These are phyloP conservation scores for Sceloporus undulatus DNA, from an alignment of 2,113 vertebrate genomes.

Conservation along the genomic window DNA sequence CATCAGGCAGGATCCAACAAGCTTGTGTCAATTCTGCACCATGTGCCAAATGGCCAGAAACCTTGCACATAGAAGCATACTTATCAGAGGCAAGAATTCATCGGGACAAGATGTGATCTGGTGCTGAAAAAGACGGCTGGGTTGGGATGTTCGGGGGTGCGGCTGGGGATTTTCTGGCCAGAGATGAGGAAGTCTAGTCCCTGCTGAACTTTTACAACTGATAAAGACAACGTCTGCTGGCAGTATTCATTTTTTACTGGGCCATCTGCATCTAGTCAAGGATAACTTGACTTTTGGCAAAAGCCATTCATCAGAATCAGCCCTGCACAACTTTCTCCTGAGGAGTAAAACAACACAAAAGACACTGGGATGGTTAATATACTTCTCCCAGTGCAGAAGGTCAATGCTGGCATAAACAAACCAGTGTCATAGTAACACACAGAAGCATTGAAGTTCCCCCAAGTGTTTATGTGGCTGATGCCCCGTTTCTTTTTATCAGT, in stretches of 20 bases:
- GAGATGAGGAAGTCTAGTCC: constrained; percentile 81
- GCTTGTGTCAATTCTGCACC: constrained; percentile 72
- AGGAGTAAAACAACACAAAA: constrained; percentile 73
- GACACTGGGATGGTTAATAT: constrained; percentile 76
- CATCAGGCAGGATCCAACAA: constrained; percentile 63
- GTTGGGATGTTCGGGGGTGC: not conserved
- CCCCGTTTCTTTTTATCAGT: constrained; percentile 75
- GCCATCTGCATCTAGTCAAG: constrained; percentile 88
- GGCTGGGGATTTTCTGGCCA: constrained; percentile 61
- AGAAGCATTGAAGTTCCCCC: constrained; percentile 77
- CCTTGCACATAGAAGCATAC: constrained; percentile 73
- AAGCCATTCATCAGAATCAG: constrained; percentile 75
- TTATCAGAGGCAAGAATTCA: constrained; percentile 79
- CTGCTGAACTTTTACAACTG: constrained; percentile 82
- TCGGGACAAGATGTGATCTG: constrained; percentile 80
- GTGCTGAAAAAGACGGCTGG: constrained; percentile 83
- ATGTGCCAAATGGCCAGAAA: constrained; percentile 73
- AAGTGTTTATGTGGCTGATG: constrained; percentile 72
- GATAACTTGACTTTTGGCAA: constrained; percentile 81
- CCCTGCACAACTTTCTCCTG: constrained; percentile 68
- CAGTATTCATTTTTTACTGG: constrained; percentile 83
- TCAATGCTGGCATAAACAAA: constrained; percentile 76
- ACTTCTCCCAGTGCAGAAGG: constrained; percentile 76
- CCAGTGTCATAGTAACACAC: constrained; percentile 74
- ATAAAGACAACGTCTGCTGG: constrained; percentile 83